A percentile compares a stretch with the other conserved stretches of the same genome.
Evolutionary conservation across 2,797 vertebrate species (phyloP).

Genomic region (Lycodopsis pacificus): DNA sequence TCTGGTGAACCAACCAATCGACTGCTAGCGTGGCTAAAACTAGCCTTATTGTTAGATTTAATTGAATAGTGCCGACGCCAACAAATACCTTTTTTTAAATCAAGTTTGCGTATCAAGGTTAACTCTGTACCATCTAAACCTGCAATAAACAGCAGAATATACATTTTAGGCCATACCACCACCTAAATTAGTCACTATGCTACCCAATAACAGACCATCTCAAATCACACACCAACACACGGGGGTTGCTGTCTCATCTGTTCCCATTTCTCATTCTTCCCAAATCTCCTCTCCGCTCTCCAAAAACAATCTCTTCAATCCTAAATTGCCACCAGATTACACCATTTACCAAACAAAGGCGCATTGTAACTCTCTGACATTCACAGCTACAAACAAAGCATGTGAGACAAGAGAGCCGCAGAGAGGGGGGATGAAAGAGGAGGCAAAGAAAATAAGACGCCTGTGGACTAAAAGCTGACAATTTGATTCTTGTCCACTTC

Average conservation of each 20-base stretch:
- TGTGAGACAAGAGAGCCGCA: slow-evolving; percentile 16
- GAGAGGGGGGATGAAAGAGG: slow-evolving; percentile 1
- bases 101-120: neutral
- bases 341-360: slow-evolving; percentile 49
- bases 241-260: neutral
- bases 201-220: slow-evolving; percentile 2
- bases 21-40: neutral
- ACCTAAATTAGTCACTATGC: neutral
- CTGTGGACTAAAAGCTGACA: slow-evolving; percentile 46
- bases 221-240: slow-evolving; percentile 2
- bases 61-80: neutral
- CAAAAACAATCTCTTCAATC: neutral
- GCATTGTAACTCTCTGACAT: slow-evolving; percentile 36
- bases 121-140: neutral
- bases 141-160: neutral
- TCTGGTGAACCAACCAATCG: neutral
- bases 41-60: neutral
- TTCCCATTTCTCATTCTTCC: neutral
- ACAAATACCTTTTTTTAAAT: neutral
- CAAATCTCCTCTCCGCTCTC: slow-evolving; percentile 1
- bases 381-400: slow-evolving; percentile 44
- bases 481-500: slow-evolving; percentile 56
- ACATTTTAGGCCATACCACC: neutral
- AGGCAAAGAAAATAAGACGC: slow-evolving; percentile 8
- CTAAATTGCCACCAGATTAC: slow-evolving; percentile 20